Conservation (phyloP, 2,113 vertebrate genomes). For the Glaucomys volans region DNA sequence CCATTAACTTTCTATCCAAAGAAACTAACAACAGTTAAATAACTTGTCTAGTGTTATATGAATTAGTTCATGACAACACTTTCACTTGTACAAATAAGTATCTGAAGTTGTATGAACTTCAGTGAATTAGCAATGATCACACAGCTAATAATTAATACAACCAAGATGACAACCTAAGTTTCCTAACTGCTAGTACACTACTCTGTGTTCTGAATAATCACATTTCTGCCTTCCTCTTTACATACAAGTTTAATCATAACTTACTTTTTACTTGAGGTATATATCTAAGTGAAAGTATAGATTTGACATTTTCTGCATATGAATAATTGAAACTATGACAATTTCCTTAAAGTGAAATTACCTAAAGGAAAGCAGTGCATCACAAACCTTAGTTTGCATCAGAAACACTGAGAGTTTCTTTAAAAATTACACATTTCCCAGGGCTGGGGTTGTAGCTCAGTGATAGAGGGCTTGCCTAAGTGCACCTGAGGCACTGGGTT, state of each 20-base stretch:
- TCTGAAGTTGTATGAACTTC: not conserved
- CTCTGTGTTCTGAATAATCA: not conserved
- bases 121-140: not conserved
- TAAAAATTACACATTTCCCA: not conserved
- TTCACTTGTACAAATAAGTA: conserved; percentile 19
- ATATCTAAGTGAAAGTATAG: not conserved
- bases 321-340: not conserved
- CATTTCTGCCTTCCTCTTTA: not conserved
- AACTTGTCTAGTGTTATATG: not conserved
- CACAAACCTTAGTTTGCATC: not conserved
- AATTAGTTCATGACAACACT: not conserved
- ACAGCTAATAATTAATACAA: not conserved
- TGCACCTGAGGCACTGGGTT: no score
- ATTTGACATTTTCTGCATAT: not conserved
- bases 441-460: no score
- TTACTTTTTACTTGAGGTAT: not conserved
- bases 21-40: not conserved
- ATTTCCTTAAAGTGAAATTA: not conserved
- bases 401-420: not conserved
- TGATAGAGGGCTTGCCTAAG: no score
- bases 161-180: not conserved
- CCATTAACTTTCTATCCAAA: not conserved
- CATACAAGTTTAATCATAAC: not conserved
- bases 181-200: not conserved
- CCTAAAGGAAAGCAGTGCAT: not conserved